phyloP scores from a whole-genome alignment of 2,113 vertebrate species.

The Thamnaconus septentrionalis region DNA sequence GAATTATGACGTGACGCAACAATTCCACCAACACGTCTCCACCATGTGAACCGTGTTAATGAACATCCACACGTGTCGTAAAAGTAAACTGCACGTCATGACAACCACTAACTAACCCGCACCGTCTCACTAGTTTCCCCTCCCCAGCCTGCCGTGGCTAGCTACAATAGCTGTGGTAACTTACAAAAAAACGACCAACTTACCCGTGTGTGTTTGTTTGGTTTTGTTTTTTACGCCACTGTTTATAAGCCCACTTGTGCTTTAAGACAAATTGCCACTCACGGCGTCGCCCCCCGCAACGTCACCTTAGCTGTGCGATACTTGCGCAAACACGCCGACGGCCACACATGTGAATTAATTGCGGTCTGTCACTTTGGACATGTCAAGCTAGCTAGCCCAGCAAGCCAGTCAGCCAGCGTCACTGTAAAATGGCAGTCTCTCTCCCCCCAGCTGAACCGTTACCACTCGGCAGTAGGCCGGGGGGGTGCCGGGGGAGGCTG shows the following conservation, averaged over 20 bases:
- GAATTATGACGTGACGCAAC: no score
- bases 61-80: not conserved
- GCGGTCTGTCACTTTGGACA: constrained; percentile 13
- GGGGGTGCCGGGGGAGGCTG: not conserved
- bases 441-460: constrained; percentile 8
- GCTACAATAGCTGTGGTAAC: constrained; percentile 17
- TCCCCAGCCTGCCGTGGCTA: constrained; percentile 6
- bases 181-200: constrained; percentile 33
- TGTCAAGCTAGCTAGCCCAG: constrained; percentile 9
- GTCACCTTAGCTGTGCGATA: not conserved
- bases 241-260: constrained; percentile 22
- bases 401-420: not conserved
- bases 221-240: constrained; percentile 13
- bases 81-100: no score
- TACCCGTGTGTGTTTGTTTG: constrained; percentile 20
- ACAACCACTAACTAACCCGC: no score
- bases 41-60: no score
- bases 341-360: constrained; percentile 4
- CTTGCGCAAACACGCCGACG: not conserved
- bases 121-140: no score
- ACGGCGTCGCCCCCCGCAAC: not conserved
- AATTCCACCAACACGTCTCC: no score
- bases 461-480: constrained; percentile 19
- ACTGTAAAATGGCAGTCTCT: constrained; percentile 54
- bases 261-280: constrained; percentile 11